Evolutionary conservation across 2,888 invertebrate species (phyloP).

Genomic region (Onthophagus sagittarius): DNA sequence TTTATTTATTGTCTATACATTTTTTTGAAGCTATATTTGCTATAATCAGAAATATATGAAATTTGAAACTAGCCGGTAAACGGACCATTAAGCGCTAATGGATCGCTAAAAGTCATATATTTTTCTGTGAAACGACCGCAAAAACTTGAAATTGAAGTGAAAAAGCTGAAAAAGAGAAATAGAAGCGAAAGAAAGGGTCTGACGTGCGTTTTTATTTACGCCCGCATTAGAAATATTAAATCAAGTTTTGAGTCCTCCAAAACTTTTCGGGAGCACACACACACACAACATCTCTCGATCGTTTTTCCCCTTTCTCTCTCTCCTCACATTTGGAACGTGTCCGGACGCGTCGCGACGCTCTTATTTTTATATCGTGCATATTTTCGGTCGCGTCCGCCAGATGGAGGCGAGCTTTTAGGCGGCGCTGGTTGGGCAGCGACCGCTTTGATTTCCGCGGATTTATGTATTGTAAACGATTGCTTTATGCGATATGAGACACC

Average conservation of each 20-base stretch:
- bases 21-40: not conserved
- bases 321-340: not conserved
- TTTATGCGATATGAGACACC: constrained; percentile 53
- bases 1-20: not conserved
- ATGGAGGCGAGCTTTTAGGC: constrained; percentile 48
- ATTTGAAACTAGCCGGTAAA: constrained; percentile 34
- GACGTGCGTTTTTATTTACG: not conserved
- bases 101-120: constrained; percentile 23
- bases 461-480: constrained; percentile 54
- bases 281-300: not conserved
- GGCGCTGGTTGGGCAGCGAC: constrained; percentile 37
- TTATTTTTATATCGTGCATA: constrained; percentile 23
- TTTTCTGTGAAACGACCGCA: not conserved
- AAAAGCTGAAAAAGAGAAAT: not conserved
- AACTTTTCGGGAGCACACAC: not conserved
- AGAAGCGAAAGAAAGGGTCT: not conserved
- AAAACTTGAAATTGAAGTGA: not conserved
- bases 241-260: constrained; percentile 13
- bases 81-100: constrained; percentile 35
- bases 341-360: constrained; percentile 4
- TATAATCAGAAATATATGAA: constrained; percentile 30
- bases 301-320: not conserved
- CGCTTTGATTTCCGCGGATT: constrained; percentile 51
- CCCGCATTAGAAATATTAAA: constrained; percentile 18
- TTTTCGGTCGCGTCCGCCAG: constrained; percentile 33